A percentile compares a stretch with the other conserved stretches of the same genome.
Evolutionary conservation across 37 sponge, comb jelly and placozoan genomes (phyloP).

Genomic region (Oopsacas minuta): DNA sequence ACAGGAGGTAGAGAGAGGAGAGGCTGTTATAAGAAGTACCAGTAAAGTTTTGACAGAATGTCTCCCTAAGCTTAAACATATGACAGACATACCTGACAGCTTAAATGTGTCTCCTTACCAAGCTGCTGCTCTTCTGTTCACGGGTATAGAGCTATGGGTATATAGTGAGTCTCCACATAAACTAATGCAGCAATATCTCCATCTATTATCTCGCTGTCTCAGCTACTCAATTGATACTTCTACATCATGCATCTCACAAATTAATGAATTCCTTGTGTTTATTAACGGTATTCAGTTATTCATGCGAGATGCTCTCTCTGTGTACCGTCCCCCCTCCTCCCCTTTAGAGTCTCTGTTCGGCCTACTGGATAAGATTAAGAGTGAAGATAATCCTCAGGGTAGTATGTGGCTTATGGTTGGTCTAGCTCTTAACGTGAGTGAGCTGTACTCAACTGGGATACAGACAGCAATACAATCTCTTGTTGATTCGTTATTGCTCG

Average conservation of each 20-base stretch:
- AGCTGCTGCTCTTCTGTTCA: background rate
- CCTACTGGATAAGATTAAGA: background rate
- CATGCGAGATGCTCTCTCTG: background rate
- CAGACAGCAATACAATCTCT: background rate
- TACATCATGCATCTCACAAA: background rate
- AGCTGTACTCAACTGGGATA: background rate
- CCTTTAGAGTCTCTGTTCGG: background rate
- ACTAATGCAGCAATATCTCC: background rate
- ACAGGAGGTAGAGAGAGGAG: background rate
- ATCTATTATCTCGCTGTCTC: background rate
- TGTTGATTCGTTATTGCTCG: background rate
- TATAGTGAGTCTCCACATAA: background rate
- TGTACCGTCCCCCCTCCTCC: background rate
- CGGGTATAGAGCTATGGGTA: background rate
- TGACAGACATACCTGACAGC: background rate
- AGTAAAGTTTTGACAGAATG: background rate
- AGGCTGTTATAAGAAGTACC: background rate
- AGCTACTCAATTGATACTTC: background rate
- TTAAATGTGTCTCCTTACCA: background rate
- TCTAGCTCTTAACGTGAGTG: background rate
- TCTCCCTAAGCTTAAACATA: background rate
- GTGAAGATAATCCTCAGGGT: background rate
- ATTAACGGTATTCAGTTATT: background rate
- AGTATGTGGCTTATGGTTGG: background rate
- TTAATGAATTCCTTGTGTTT: background rate